A percentile compares a stretch with the other conserved stretches of the same genome.
phyloP scores from a whole-genome alignment of 2,888 invertebrate species.

The Caenorhabditis zanzibari region DNA sequence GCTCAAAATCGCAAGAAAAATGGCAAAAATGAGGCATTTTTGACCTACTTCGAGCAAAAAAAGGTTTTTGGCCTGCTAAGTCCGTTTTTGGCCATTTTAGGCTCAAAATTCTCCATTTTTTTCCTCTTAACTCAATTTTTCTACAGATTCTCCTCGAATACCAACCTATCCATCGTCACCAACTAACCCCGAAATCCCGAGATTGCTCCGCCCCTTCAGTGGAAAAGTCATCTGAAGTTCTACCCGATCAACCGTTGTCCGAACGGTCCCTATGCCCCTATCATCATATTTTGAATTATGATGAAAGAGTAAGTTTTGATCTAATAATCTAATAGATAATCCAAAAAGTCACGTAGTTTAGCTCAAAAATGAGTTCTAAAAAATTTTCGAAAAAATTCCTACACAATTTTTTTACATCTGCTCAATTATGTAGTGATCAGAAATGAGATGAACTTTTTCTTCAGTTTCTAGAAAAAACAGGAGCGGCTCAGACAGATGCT shows the following conservation, averaged over 20 bases:
- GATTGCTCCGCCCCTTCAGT: constrained; percentile 9
- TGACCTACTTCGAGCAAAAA: no score
- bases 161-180: constrained; percentile 47
- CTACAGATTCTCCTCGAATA: constrained; percentile 60
- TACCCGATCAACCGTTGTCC: constrained; percentile 62
- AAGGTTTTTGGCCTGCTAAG: no score
- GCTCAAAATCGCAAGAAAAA: no score
- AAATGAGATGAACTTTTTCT: constrained; percentile 51
- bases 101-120: no score
- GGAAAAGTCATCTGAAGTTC: constrained; percentile 56
- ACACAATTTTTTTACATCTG: no score
- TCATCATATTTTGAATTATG: constrained; percentile 64
- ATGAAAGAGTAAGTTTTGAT: constrained; percentile 53
- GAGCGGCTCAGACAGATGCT: background rate
- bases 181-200: constrained; percentile 41
- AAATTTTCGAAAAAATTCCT: no score
- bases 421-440: constrained; percentile 52
- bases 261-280: constrained; percentile 64
- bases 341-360: background rate
- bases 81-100: no score
- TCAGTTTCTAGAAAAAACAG: background rate
- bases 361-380: background rate
- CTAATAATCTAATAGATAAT: no score
- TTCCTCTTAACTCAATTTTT: no score
- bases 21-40: no score